A percentile compares a stretch with the other conserved stretches of the same genome.
These are phyloP conservation scores for Chascanopsetta lugubris DNA, from an alignment of 2,113 vertebrate species.

Conservation along the genomic window DNA sequence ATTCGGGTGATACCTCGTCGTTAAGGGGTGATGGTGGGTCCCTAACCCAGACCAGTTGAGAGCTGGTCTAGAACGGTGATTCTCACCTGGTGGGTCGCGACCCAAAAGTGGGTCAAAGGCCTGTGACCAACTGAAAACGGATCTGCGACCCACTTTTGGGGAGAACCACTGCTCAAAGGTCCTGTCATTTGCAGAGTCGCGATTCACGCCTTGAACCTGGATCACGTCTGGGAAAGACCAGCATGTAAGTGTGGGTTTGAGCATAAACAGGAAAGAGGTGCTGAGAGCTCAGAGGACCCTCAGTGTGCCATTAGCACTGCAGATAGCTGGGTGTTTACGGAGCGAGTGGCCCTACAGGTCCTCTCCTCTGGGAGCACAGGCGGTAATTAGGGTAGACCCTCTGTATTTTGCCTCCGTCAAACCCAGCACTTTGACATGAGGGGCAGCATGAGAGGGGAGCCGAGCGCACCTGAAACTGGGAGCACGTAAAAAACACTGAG, in stretches of 20 bases:
- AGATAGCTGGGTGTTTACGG: constrained; percentile 70
- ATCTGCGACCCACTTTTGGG: no score
- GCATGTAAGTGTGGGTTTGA: constrained; percentile 71
- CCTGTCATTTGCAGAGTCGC: constrained; percentile 73
- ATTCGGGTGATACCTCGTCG: no score
- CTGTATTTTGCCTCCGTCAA: constrained; percentile 72
- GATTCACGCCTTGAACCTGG: constrained; percentile 45
- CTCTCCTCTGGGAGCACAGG: constrained; percentile 60
- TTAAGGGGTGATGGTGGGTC: no score
- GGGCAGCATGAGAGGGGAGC: constrained; percentile 53
- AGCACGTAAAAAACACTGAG: constrained; percentile 72
- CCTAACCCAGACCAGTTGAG: no score
- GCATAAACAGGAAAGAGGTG: constrained; percentile 72
- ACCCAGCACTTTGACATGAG: constrained; percentile 72
- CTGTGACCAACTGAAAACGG: no score
- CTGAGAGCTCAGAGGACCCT: constrained; percentile 69
- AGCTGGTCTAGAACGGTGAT: no score
- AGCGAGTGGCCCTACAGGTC: constrained; percentile 73
- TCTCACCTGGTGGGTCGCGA: no score
- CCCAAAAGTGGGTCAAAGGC: no score
- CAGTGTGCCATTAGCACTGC: constrained; percentile 71
- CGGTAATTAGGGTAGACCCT: constrained; percentile 77
- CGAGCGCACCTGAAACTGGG: constrained; percentile 67
- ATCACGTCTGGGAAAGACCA: constrained; percentile 65
- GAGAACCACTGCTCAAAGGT: constrained; percentile 25